Evolutionary conservation across 2,888 invertebrate genomes (phyloP).

Genomic region (Lissocephala sabroskyi): DNA sequence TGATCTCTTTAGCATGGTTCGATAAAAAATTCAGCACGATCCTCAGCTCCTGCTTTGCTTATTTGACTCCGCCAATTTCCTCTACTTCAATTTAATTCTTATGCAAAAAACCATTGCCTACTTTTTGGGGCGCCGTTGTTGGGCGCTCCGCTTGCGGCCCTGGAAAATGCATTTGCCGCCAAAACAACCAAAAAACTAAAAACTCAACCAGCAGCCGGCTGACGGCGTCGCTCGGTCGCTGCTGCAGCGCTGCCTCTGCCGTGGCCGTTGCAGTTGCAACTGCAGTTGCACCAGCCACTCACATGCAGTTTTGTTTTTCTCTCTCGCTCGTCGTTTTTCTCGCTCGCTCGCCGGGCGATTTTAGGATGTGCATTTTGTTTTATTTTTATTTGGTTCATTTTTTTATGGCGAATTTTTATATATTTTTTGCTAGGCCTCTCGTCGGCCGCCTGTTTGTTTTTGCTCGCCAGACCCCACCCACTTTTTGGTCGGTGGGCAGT

Average conservation of each 20-base stretch:
- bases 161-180: constrained; percentile 59
- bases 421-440: constrained; percentile 15
- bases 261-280: neutral
- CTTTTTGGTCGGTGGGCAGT: too few relatives aligned
- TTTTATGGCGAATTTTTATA: constrained; percentile 27
- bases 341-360: constrained; percentile 22
- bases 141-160: constrained; percentile 29
- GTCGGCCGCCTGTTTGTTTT: constrained; percentile 21
- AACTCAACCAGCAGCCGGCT: constrained; percentile 6
- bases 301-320: constrained; percentile 25
- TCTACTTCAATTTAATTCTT: too few relatives aligned
- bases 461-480: neutral
- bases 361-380: constrained; percentile 44
- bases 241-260: constrained; percentile 3
- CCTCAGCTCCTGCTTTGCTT: too few relatives aligned
- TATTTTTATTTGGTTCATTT: constrained; percentile 10
- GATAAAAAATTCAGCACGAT: too few relatives aligned
- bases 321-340: constrained; percentile 9
- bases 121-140: too few relatives aligned
- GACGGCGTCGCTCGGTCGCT: constrained; percentile 5
- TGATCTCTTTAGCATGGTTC: too few relatives aligned
- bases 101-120: too few relatives aligned
- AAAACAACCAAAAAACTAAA: constrained; percentile 55
- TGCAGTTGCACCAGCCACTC: constrained; percentile 11
- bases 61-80: too few relatives aligned